Conservation (phyloP, 1,140 invertebrate species). For the Drosophila sproati region DNA sequence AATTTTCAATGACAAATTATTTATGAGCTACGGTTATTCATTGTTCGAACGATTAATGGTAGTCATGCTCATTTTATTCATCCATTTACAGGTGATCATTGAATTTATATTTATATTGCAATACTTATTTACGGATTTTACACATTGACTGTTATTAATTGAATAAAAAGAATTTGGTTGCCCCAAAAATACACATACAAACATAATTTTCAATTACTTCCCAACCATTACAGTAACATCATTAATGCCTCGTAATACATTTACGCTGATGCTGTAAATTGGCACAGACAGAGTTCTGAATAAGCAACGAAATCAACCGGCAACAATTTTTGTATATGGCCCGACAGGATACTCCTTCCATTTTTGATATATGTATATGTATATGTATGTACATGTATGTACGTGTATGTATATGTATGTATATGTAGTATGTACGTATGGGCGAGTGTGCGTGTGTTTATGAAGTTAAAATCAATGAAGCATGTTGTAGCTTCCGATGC, state of each 20-base stretch:
- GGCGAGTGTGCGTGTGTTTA: conserved; percentile 10
- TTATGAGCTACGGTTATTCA: neutral
- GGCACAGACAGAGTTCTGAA: conserved; percentile 47
- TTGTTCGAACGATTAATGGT: conserved; percentile 1
- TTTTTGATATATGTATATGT: conserved; percentile 8
- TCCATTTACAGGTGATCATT: neutral
- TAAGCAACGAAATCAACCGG: conserved; percentile 48
- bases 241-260: conserved; percentile 73
- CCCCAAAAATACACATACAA: neutral
- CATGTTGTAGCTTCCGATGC: conserved; percentile 72
- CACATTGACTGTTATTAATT: conserved; percentile 16
- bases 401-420: neutral
- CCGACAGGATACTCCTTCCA: conserved; percentile 15
- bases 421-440: too few species aligned
- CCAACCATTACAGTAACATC: conserved; percentile 41
- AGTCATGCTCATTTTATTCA: conserved; percentile 12
- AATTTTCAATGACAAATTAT: conserved; percentile 4
- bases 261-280: conserved; percentile 69
- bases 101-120: conserved; percentile 1
- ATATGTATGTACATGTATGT: neutral
- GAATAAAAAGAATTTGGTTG: conserved; percentile 23
- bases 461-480: conserved; percentile 76
- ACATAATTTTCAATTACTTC: conserved; percentile 40
- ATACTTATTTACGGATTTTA: conserved; percentile 6
- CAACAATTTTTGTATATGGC: conserved; percentile 34